Evolutionary conservation across 2,797 vertebrate species (phyloP).

Genomic region (Microchirus variegatus): DNA sequence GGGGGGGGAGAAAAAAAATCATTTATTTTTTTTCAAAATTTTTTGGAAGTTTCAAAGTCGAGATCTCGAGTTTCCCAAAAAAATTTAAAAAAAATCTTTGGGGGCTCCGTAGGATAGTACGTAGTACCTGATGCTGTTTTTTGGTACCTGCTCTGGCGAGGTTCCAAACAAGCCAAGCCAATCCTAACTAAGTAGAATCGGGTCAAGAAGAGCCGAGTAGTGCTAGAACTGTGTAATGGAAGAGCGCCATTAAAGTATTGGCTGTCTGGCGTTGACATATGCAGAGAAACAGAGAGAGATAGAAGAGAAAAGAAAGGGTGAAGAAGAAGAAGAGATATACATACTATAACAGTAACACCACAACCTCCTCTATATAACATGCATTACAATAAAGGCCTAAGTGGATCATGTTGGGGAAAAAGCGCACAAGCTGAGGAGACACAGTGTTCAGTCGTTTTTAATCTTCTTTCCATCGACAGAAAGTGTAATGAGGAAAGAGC

Average conservation of each 20-base stretch:
- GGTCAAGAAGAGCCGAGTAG: too few species aligned
- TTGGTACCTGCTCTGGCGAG: too few species aligned
- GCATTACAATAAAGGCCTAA: constrained; percentile 61
- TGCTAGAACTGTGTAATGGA: too few species aligned
- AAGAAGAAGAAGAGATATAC: constrained; percentile 2
- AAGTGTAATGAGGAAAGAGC: constrained; percentile 78
- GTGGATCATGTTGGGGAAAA: constrained; percentile 51
- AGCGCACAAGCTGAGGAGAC: constrained; percentile 36
- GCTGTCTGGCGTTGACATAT: constrained; percentile 12
- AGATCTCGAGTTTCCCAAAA: too few species aligned
- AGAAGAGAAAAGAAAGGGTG: neutral
- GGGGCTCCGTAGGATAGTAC: too few species aligned
- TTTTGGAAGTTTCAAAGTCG: too few species aligned
- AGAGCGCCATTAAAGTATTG: constrained; percentile 6
- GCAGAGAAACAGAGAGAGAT: constrained; percentile 1
- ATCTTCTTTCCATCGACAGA: constrained; percentile 78
- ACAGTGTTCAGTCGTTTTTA: constrained; percentile 64
- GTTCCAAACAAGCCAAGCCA: too few species aligned
- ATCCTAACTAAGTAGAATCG: too few species aligned
- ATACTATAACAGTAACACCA: constrained; percentile 8
- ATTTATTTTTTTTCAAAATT: too few species aligned
- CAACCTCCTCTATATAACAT: constrained; percentile 37
- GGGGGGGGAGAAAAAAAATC: too few species aligned
- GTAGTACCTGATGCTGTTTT: too few species aligned
- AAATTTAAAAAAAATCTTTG: too few species aligned